Evolutionary conservation across 2,888 invertebrate species (phyloP).

Genomic region (Latheticus oryzae): DNA sequence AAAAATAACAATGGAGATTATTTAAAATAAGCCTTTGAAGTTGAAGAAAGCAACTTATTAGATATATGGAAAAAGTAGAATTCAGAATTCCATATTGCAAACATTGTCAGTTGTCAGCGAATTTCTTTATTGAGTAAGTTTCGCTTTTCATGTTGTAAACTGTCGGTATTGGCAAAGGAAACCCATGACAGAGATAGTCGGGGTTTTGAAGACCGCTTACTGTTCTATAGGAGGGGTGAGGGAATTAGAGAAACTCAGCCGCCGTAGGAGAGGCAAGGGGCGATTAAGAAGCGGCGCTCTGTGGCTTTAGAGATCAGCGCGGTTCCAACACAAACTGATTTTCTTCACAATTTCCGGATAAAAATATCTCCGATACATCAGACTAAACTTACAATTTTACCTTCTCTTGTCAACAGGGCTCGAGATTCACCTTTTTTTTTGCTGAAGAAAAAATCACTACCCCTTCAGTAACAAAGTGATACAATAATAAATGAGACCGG

Average conservation of each 20-base stretch:
- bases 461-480: slow-evolving; percentile 8
- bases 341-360: slow-evolving; percentile 38
- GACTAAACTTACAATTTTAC: slow-evolving; percentile 30
- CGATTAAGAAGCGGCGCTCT: slow-evolving; percentile 40
- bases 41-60: too few relatives aligned
- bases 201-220: slow-evolving; percentile 43
- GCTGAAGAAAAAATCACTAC: slow-evolving; percentile 13
- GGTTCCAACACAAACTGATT: slow-evolving; percentile 38
- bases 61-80: too few relatives aligned
- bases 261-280: slow-evolving; percentile 34
- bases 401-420: slow-evolving; percentile 22
- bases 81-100: too few relatives aligned
- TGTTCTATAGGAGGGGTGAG: slow-evolving; percentile 38
- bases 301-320: slow-evolving; percentile 43
- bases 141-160: slow-evolving; percentile 39
- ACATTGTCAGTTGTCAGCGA: slow-evolving; percentile 24
- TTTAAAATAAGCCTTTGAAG: too few relatives aligned
- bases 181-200: slow-evolving; percentile 42
- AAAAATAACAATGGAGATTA: too few relatives aligned
- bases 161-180: slow-evolving; percentile 43
- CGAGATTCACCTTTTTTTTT: slow-evolving; percentile 19
- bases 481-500: slow-evolving; percentile 31
- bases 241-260: slow-evolving; percentile 39
- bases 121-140: slow-evolving; percentile 36
- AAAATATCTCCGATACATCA: slow-evolving; percentile 30